Conservation (phyloP, 2,113 vertebrate genomes). For the Macheiramphus alcinus region DNA sequence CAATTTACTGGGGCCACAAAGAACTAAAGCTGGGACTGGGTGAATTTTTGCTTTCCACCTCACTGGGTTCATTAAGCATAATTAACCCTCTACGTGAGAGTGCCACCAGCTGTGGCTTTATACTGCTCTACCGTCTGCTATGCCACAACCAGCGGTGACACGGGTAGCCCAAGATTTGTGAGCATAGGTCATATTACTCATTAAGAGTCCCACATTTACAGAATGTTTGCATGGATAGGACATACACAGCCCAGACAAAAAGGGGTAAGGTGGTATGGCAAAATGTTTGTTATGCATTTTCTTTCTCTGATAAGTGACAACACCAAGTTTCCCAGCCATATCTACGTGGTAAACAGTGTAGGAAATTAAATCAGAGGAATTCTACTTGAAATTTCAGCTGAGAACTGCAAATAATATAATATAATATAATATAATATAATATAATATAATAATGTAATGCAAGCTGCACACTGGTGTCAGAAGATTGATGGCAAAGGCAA, state of each 20-base stretch:
- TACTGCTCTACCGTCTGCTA: not conserved
- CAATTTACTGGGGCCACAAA: not conserved
- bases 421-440: not conserved
- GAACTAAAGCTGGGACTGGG: not conserved
- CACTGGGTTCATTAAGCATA: not conserved
- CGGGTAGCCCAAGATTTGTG: not conserved
- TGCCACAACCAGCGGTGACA: not conserved
- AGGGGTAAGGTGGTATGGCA: not conserved
- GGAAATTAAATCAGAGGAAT: not conserved
- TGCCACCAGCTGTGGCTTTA: not conserved
- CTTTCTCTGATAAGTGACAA: not conserved
- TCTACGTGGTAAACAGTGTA: not conserved
- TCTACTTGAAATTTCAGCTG: not conserved
- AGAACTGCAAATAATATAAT: not conserved
- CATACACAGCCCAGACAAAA: fast-evolving
- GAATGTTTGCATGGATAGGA: not conserved
- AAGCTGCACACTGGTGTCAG: not conserved
- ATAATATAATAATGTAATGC: no score
- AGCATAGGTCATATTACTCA: not conserved
- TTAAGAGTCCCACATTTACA: not conserved
- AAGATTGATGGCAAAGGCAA: not conserved
- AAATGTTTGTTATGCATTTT: not conserved
- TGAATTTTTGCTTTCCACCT: slow-evolving; percentile 34
- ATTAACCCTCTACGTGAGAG: not conserved
- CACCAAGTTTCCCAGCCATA: not conserved